A percentile compares a stretch with the other conserved stretches of the same genome.
phyloP scores from a whole-genome alignment of 2,888 invertebrate genomes.

The Osedax frankpressi region DNA sequence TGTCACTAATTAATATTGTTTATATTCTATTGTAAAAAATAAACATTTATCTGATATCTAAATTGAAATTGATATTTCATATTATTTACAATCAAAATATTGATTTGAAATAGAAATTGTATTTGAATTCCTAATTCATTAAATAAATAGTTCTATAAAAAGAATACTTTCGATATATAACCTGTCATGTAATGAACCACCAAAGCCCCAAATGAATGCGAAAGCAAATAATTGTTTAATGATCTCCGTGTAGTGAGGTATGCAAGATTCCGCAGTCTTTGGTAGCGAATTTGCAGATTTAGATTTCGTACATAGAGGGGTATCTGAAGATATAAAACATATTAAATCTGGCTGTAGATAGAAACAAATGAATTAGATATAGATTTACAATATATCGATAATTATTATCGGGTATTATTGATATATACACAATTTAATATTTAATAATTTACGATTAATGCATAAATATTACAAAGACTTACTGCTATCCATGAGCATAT shows the following conservation, averaged over 20 bases:
- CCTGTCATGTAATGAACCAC: slow-evolving; percentile 42
- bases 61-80: too few species aligned
- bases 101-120: too few species aligned
- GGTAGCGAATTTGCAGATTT: background rate
- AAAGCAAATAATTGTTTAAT: slow-evolving; percentile 41
- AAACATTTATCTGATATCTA: too few species aligned
- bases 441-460: background rate
- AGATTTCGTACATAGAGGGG: too few species aligned
- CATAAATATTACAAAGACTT: background rate
- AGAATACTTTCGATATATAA: too few species aligned
- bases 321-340: too few species aligned
- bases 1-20: too few species aligned
- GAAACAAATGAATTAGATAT: background rate
- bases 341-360: too few species aligned
- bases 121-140: too few species aligned
- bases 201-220: slow-evolving; percentile 43
- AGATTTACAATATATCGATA: background rate
- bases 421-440: background rate
- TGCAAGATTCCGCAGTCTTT: slow-evolving; percentile 17
- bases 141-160: too few species aligned
- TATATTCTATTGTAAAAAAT: too few species aligned
- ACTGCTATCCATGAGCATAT: background rate
- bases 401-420: background rate
- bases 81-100: too few species aligned
- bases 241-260: slow-evolving; percentile 37